Conservation (phyloP, 2,113 vertebrate species). For the Tor tambroides region DNA sequence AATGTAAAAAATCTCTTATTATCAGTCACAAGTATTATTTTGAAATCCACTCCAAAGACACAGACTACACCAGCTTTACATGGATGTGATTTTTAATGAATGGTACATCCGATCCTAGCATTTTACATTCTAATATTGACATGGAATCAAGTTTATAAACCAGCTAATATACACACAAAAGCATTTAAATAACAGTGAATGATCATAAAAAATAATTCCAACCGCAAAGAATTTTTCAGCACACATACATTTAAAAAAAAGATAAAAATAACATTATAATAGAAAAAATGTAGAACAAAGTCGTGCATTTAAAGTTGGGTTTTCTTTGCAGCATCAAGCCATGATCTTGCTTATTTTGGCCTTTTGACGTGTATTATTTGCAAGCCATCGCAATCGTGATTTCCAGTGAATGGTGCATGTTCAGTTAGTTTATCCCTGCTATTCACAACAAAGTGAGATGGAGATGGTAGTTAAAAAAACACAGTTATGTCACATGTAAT, state of each 20-base stretch:
- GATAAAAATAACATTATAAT: constrained; percentile 47
- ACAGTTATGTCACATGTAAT: constrained; percentile 6
- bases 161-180: constrained; percentile 73
- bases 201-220: constrained; percentile 70
- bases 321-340: constrained; percentile 71
- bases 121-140: constrained; percentile 75
- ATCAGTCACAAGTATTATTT: neutral
- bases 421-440: constrained; percentile 22
- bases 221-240: constrained; percentile 68
- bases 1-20: too few relatives aligned
- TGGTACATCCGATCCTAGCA: constrained; percentile 76
- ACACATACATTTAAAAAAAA: constrained; percentile 66
- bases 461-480: constrained; percentile 17
- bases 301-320: constrained; percentile 65
- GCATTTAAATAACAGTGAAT: constrained; percentile 68
- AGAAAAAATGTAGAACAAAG: constrained; percentile 47
- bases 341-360: constrained; percentile 51
- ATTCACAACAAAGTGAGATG: constrained; percentile 26
- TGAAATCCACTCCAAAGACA: constrained; percentile 19
- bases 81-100: constrained; percentile 77
- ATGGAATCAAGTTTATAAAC: constrained; percentile 70
- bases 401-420: neutral
- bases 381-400: neutral
- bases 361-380: constrained; percentile 33
- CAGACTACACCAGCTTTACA: constrained; percentile 56